A percentile compares a stretch with the other conserved stretches of the same genome.
These are phyloP conservation scores for Chaenocephalus aceratus DNA, from an alignment of 2,113 vertebrate genomes.

Conservation along the genomic window DNA sequence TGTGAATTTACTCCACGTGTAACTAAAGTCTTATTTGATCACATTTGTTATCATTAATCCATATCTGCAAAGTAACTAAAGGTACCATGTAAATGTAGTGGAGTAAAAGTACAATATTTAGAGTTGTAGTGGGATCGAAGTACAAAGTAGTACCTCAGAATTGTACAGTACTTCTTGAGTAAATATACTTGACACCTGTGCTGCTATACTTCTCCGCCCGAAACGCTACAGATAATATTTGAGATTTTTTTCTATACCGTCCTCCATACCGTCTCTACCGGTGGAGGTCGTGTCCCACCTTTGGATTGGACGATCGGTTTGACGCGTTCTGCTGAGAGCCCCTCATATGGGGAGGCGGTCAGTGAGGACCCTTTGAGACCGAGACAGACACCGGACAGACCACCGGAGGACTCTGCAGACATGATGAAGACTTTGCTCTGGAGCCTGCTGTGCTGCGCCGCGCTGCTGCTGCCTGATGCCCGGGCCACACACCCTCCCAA, in stretches of 20 bases:
- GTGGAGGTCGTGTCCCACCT: constrained; percentile 36
- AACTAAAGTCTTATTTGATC: too few species aligned
- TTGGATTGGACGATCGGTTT: constrained; percentile 72
- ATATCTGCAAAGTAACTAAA: too few species aligned
- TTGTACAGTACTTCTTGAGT: too few species aligned
- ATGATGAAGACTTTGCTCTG: constrained; percentile 74
- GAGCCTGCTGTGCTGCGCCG: constrained; percentile 69
- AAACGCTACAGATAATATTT: background rate
- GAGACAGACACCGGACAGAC: constrained; percentile 7
- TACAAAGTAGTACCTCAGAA: too few species aligned
- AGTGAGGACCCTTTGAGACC: constrained; percentile 29
- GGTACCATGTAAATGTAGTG: too few species aligned
- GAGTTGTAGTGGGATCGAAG: too few species aligned
- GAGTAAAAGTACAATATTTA: too few species aligned
- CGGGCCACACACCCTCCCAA: constrained; percentile 71
- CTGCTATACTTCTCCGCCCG: background rate
- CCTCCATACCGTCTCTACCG: background rate
- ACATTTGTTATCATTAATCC: too few species aligned
- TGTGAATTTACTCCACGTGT: too few species aligned
- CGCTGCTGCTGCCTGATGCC: constrained; percentile 69
- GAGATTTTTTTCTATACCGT: background rate
- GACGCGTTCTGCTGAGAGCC: constrained; percentile 45
- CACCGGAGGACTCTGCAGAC: constrained; percentile 3
- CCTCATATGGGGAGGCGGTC: constrained; percentile 66
- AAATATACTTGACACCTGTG: background rate